Base-by-base conservation (phyloP, 2,797 vertebrate species). In the Scleropages formosus region DNA sequence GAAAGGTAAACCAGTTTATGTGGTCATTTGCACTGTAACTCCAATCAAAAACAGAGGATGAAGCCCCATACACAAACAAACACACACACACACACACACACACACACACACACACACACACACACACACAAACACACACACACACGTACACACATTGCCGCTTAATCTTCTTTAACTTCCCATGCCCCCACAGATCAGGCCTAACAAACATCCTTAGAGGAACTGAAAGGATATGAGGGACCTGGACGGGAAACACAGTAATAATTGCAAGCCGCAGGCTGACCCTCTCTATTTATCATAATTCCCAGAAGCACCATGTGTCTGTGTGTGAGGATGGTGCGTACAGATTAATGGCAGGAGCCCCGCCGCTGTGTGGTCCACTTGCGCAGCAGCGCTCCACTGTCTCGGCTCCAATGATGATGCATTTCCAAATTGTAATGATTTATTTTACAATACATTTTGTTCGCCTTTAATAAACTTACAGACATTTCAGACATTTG, bases 291-390 rank as follows among this genome's bases (percentile, higher is more conserved):
- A 82, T 85, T 87, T 82, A 85, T 86, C 83, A 80, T 84, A 81
- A 83, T 84, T 87, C 65, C 67, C 77, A 66, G 77, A 84, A 77
- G 80, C 79, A 70, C 71, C 71, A 79, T 87, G 87, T 86, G 86
- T 88, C 85, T 83, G 82, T 73, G 10, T 79, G 80, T 69, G 80
- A 76, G 80, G 67, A 80, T 78, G 18, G 75, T n/a, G n/a, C 72
- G 73, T 74, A 76, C 82, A 80, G 77, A 89, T 87, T 83, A 85
- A 88, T 88, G 83, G 87, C 64, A 75, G 75, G 60, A 39, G 26
- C 75, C n/a, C 78, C 75, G 63, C 78, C 75, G 63, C 56, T 66
- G 76, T 74, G 31, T 61, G n/a, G 18, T 26, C 51, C 16, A 20
- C 20, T 15, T 8, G 24, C 24, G n/a, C 46, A n/a, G 26, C 46